Evolutionary conservation across 2,113 vertebrate species (phyloP), one percentile per base, ranked within the genome.

Genomic region (Neolamprologus sp.): DNA sequence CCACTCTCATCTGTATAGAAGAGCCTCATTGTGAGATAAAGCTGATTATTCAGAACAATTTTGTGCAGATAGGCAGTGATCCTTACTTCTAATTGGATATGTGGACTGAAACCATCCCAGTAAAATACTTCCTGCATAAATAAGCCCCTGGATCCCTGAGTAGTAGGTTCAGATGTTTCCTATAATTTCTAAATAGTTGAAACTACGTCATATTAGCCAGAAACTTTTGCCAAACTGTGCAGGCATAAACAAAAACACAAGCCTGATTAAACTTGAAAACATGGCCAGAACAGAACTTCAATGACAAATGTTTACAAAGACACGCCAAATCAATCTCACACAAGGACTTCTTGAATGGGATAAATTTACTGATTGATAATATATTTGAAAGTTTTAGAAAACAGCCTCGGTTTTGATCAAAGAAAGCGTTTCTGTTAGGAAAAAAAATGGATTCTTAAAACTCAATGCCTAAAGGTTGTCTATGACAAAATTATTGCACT

Each of bases 401-500:
- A 45, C 16, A 14, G n/a, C 49, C 26, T 9, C 3, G 9, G 2
- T 28, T 85, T 33, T 57, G 58, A 80, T 73, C 4, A 11, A 58
- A 17, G 7, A 71, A 80, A 78, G 16, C 23, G 1, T 2, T 33
- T 81, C 4, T 37, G 54, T 17, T 40, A 63, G 19, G 19, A 19
- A 60, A 78, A 88, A 87, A 80, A 87, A 37, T 65, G 10, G 19
- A 81, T 86, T 82, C 37, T 79, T 37, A 79, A 91, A 84, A 47
- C 12, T 33, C 45, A 45, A 54, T 58, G 65, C 65, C 81, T 80
- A 57, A 86, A 88, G 86, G 78, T 88, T 90, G 84, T 84, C 68
- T 16, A 63, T 78, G 85, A 88, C 60, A 86, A 90, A 95, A 92
- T 93, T 68, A 90, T 78, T 55, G 60, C 85, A 82, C 86, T 93